phyloP scores from a whole-genome alignment of 1,140 invertebrate species.

The Bombus haemorrhoidalis region DNA sequence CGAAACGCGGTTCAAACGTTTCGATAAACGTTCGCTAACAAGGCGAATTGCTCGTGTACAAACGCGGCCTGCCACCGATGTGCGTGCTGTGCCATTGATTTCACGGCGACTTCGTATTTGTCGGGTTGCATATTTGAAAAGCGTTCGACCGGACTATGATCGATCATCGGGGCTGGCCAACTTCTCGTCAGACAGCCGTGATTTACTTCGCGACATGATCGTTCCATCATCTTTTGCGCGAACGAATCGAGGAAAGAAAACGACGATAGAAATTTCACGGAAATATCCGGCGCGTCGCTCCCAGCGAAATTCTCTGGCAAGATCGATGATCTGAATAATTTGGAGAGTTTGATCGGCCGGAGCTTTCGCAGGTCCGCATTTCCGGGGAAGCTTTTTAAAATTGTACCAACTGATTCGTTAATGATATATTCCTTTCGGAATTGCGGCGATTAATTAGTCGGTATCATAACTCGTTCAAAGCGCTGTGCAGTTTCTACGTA shows the following conservation, averaged over 20 bases:
- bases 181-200: constrained; percentile 4
- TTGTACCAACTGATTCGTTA: background rate
- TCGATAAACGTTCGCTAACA: constrained; percentile 36
- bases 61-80: background rate
- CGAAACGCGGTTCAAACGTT: constrained; percentile 25
- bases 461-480: background rate
- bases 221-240: constrained; percentile 35
- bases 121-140: constrained; percentile 26
- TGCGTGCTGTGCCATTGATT: constrained; percentile 11
- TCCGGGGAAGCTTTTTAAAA: background rate
- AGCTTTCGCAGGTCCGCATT: background rate
- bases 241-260: background rate
- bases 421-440: background rate
- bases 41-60: background rate
- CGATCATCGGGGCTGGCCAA: constrained; percentile 38
- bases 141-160: background rate
- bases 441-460: background rate
- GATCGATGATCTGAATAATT: constrained; percentile 29
- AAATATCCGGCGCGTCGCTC: background rate
- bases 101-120: constrained; percentile 30
- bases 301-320: too few relatives aligned
- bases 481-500: background rate
- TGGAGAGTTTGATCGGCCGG: background rate
- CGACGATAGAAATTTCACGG: background rate
- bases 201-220: constrained; percentile 30